A percentile compares a stretch with the other conserved stretches of the same genome.
These are phyloP conservation scores for Seira ritae DNA, from an alignment of 2,888 invertebrate genomes.

Conservation along the genomic window DNA sequence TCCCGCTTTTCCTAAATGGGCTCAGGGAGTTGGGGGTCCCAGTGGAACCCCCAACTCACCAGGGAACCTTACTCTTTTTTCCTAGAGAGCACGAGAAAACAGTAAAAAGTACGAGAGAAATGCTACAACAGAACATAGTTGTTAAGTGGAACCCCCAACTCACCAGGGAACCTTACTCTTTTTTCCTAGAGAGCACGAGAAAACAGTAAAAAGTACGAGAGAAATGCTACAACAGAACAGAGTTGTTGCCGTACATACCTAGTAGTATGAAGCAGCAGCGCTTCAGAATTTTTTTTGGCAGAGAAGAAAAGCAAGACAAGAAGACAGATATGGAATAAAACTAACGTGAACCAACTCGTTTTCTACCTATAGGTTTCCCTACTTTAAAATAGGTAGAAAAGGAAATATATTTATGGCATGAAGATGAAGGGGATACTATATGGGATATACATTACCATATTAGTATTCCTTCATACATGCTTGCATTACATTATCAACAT, in stretches of 20 bases:
- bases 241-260: not conserved
- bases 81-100: slow-evolving; percentile 66
- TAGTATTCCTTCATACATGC: not conserved
- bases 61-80: slow-evolving; percentile 70
- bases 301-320: slow-evolving; percentile 5
- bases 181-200: slow-evolving; percentile 69
- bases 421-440: too few relatives aligned
- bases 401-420: too few relatives aligned
- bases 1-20: slow-evolving; percentile 73
- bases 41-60: slow-evolving; percentile 53
- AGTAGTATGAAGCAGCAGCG: not conserved
- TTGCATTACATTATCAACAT: slow-evolving; percentile 14
- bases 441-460: too few relatives aligned
- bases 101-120: slow-evolving; percentile 20
- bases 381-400: not conserved
- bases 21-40: slow-evolving; percentile 72
- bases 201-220: slow-evolving; percentile 20
- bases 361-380: not conserved
- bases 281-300: not conserved
- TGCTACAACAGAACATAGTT: not conserved
- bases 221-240: not conserved
- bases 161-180: slow-evolving; percentile 70
- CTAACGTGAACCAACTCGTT: not conserved
- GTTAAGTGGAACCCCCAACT: slow-evolving; percentile 66
- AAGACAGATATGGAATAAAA: slow-evolving; percentile 20